Conservation (phyloP, 2,113 vertebrate species). For the Isichthys henryi region DNA sequence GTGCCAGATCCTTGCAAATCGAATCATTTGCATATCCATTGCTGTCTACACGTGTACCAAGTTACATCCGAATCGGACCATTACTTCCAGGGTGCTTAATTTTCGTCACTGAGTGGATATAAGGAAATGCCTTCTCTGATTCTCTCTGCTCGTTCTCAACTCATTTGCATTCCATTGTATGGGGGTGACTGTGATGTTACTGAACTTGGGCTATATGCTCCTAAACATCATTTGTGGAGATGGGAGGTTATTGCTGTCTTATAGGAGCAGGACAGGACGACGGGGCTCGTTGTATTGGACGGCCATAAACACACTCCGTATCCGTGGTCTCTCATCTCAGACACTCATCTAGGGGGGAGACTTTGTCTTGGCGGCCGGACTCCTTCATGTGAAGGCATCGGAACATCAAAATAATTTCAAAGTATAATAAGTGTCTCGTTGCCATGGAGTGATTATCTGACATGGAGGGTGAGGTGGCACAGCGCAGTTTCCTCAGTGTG, state of each 20-base stretch:
- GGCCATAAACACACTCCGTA: background rate
- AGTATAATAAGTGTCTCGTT: background rate
- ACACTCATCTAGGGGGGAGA: background rate
- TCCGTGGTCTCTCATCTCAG: background rate
- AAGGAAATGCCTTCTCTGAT: background rate
- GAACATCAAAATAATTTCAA: slow-evolving; percentile 1
- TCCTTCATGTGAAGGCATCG: background rate
- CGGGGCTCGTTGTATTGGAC: background rate
- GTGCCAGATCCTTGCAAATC: too few species aligned
- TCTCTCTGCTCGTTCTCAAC: background rate
- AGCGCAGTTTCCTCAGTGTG: background rate
- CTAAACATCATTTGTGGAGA: background rate
- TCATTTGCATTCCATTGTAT: background rate
- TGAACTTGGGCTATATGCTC: background rate
- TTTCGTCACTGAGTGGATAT: background rate
- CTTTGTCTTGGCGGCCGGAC: background rate
- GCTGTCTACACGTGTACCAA: too few species aligned
- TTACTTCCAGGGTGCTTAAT: too few species aligned
- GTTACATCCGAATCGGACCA: too few species aligned
- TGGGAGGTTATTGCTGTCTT: background rate
- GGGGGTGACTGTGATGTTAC: background rate
- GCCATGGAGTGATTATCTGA: background rate
- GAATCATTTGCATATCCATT: too few species aligned
- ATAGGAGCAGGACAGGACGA: background rate
- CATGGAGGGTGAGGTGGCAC: background rate